phyloP scores from a whole-genome alignment of 2,888 invertebrate species.

The Mechanitis messenoides region DNA sequence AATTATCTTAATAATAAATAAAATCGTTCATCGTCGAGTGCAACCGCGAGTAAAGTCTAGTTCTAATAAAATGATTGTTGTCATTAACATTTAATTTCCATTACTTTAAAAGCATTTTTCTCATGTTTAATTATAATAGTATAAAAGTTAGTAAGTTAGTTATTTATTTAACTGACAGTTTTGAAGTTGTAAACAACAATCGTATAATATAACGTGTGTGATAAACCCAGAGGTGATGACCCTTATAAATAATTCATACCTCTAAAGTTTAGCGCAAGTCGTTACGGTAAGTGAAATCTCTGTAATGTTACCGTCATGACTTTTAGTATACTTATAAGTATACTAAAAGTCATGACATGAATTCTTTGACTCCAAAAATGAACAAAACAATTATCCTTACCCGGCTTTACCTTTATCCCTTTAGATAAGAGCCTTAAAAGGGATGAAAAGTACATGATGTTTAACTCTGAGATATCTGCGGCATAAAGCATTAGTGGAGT shows the following conservation, averaged over 20 bases:
- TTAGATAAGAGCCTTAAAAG: slow-evolving; percentile 23
- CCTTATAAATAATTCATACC: slow-evolving; percentile 4
- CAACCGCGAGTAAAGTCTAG: too few relatives aligned
- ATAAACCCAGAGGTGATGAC: background rate
- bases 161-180: background rate
- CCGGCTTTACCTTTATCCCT: slow-evolving; percentile 17
- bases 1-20: too few relatives aligned
- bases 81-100: too few relatives aligned
- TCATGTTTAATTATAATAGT: too few relatives aligned
- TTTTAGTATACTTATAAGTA: background rate
- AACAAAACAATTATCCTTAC: slow-evolving; percentile 19
- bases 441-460: slow-evolving; percentile 27
- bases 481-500: slow-evolving; percentile 28
- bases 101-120: too few relatives aligned
- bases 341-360: background rate
- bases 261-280: background rate
- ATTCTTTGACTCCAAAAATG: slow-evolving; percentile 19
- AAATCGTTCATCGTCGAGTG: too few relatives aligned
- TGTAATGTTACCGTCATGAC: slow-evolving; percentile 1
- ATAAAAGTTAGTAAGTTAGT: too few relatives aligned
- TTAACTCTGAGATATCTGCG: slow-evolving; percentile 20
- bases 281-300: slow-evolving; percentile 3
- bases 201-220: background rate
- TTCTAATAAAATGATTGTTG: too few relatives aligned
- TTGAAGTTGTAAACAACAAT: background rate